Conservation (phyloP, 2,113 vertebrate species). For the Sterna hirundo region DNA sequence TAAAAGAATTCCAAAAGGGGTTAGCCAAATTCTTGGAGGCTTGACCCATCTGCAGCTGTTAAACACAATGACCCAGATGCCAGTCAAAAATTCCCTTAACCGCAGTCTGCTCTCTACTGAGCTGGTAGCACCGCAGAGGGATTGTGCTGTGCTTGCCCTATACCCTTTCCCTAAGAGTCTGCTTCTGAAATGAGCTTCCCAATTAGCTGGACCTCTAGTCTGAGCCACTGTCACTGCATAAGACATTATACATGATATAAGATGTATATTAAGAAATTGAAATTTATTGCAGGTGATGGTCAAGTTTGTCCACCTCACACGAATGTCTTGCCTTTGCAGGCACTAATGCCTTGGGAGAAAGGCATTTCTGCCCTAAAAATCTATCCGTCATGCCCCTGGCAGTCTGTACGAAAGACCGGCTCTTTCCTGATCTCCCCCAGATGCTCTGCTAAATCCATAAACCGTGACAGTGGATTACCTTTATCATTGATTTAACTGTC, state of each 20-base stretch:
- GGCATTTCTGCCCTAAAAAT: neutral
- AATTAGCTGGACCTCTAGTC: neutral
- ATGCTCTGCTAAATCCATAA: slow-evolving; percentile 43
- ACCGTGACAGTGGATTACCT: slow-evolving; percentile 57
- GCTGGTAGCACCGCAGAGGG: neutral
- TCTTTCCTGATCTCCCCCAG: slow-evolving; percentile 33
- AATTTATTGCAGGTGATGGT: neutral
- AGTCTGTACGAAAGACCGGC: neutral
- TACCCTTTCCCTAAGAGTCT: neutral
- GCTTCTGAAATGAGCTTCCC: neutral
- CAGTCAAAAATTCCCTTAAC: slow-evolving; percentile 23
- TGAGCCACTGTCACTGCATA: neutral
- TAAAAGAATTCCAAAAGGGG: neutral
- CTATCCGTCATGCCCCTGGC: neutral
- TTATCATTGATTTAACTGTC: slow-evolving; percentile 64
- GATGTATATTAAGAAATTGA: neutral
- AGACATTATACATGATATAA: neutral
- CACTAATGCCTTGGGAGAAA: neutral
- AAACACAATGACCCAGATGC: slow-evolving; percentile 35
- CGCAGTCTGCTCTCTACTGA: neutral
- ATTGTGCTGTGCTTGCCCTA: neutral
- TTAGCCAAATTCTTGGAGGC: slow-evolving; percentile 7
- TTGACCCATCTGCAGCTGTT: slow-evolving; percentile 44
- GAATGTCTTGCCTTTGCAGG: neutral
- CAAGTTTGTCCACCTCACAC: neutral